Base-by-base conservation (phyloP, 2,888 invertebrate genomes). In the Sarcophaga subvicina region DNA sequence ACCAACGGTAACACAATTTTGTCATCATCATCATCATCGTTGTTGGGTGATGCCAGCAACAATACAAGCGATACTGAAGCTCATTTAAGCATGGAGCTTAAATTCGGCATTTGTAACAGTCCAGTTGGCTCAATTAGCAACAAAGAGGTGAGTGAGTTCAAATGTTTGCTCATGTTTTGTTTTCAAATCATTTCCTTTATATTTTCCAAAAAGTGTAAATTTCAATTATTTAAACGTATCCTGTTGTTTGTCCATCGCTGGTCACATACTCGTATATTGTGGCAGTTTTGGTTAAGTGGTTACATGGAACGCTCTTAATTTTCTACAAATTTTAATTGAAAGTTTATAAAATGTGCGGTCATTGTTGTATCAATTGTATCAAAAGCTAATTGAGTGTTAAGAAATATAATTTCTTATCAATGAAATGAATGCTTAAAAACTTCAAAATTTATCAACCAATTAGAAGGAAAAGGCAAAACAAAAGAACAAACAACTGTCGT, bases 101-200 rank as follows among this genome's bases (percentile, higher is more conserved):
- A 92, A 89, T 91, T 91, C 85, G 92, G 89, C 82, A 90, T 92
- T 88, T 92, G 92, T 67, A 89, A 91, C 88, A 92, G 92, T 88
- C 92, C 92, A 86, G 89, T 89, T 85, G 90, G 89, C 86, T 90
- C 90, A 80, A 80, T 88, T 60, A 89, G 89, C 88, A 85, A 85
- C 89, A 93, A 93, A 89, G 93, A 93, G 92, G 93, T 93, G 88
- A 88, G 90, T 90, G 88, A 88, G 90, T 90, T 63, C 62, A 78
- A 73, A 73, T 69, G 64, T 76, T 62, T 62, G n/a, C 6, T n/a
- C 78, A 70, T 76, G 60, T 60, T 59, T 63, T n/a, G 17, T 47
- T 45, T 49, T 71, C 8, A 10, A 47, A 14, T 49, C 49, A n/a
- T 17, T n/a, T 14, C 14, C 20, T n/a, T 47, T 64, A 47, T 62